Percentiles rank a stretch among this genome's conserved stretches.
Conservation (phyloP, 2,113 vertebrate species). For the Mola mola region DNA sequence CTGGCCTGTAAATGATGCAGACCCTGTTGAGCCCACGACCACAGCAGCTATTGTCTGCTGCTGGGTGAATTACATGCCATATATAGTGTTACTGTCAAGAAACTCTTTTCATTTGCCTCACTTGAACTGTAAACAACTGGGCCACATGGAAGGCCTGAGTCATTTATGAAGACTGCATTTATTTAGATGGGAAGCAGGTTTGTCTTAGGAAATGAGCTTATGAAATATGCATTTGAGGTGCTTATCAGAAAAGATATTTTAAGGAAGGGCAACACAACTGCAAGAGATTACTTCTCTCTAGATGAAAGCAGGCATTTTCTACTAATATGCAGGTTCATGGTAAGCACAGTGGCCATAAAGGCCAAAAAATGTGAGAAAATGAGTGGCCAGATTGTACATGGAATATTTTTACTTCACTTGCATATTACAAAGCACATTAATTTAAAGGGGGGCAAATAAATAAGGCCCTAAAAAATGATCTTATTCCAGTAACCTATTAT, state of each 20-base stretch:
- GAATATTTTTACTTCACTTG: not conserved
- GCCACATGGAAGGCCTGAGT: slow-evolving; percentile 4
- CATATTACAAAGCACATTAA: not conserved
- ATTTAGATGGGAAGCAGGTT: not conserved
- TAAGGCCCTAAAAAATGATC: not conserved
- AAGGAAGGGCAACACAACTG: not conserved
- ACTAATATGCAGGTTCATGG: not conserved
- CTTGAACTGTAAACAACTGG: slow-evolving; percentile 21
- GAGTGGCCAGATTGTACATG: not conserved
- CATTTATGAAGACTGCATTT: not conserved
- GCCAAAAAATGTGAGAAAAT: not conserved
- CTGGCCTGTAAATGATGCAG: slow-evolving; percentile 65
- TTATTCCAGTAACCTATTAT: not conserved
- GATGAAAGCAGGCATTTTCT: not conserved
- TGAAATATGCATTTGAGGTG: not conserved
- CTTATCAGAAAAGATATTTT: not conserved
- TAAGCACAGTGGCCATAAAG: not conserved
- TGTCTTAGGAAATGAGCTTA: not conserved
- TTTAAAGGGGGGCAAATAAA: not conserved
- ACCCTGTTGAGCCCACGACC: slow-evolving; percentile 33
- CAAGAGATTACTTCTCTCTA: too few relatives aligned
- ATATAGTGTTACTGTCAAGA: slow-evolving; percentile 31
- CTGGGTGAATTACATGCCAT: slow-evolving; percentile 40
- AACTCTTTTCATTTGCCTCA: slow-evolving; percentile 18
- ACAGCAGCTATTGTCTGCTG: slow-evolving; percentile 31